Evolutionary conservation across 2,797 vertebrate species (phyloP), one percentile per base, ranked within the genome.

Genomic region (Crotalus adamanteus): DNA sequence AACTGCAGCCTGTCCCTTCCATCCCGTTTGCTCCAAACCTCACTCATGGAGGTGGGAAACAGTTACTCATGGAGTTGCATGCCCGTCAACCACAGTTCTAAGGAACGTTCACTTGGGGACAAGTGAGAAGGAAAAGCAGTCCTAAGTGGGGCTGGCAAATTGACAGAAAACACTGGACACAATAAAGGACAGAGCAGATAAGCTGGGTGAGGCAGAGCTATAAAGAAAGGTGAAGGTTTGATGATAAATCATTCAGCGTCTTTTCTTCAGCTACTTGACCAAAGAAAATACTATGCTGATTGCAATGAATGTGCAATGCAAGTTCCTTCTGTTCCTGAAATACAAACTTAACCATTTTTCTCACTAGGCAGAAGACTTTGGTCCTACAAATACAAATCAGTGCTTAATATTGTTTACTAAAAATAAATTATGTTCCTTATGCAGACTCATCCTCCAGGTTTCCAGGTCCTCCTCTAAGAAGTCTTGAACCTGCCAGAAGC

Each of bases 121-220:
- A 86, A 90, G 57, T 5, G 12, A 20, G 63, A 51, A 90, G 51
- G 63, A 28, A 69, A 85, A 91, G 28, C 31, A 86, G 59, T 53
- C 65, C 86, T 28, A 25, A 86, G 90, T 91, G 28, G 89, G 87
- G 83, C 0, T 85, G 9, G 20, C 86, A 59, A 93, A 87, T 20
- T 78, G 69, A 91, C 93, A 89, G 55, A 25, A 60, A 69, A 25
- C 6, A 78, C 28, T 95, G 83, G 89, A 89, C 8, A 92, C 2
- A 90, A 86, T n/a, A 92, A 90, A 87, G 16, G 37, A 91, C 22
- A 92, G 28, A 89, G 69, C 2, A 87, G 25, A 92, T 94, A 94
- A 57, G 28, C n/a, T 92, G 92, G 42, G 88, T 87, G 73, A 63
- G 92, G 60, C 20, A 61, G 0, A 92, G 73, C 61, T 85, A n/a